Base-by-base conservation (phyloP, 2,888 invertebrate genomes). In the Chaitophorus viminalis region DNA sequence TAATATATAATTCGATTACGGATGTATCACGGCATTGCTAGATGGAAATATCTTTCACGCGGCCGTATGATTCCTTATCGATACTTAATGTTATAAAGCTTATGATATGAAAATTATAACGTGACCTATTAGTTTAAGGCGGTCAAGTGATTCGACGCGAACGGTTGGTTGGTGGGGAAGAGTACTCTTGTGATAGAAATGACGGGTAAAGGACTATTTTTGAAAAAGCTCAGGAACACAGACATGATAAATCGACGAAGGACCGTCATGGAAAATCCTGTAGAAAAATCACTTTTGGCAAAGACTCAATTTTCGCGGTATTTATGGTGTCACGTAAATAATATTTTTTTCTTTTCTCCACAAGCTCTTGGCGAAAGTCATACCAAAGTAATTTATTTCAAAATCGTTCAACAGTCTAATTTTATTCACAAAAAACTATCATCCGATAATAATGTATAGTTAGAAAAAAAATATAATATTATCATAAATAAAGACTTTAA, bases 251-350 rank as follows among this genome's bases (percentile, higher is more conserved):
- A 82, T 70, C 70, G 70, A 82, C 31, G 70, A 5, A n/a, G 11
- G n/a, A 33, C 31, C 70, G 46, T 52, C 68, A 33, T 21, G 14
- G 17, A 54, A 70, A 72, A 74, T 74, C 74, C 82, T 60, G 11
- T n/a, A 21, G 29, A 33, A 74, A 74, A 74, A 82, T 74, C 60
- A 29, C n/a, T 83, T 75, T 83, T 83, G 83, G 83, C 83, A 60
- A 83, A 60, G 11, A 29, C 60, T 83, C 83, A 83, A 75, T 75
- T 83, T 60, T 72, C 60, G 74, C 21, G 83, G 60, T 74, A 31
- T 75, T 60, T 82, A 79, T 33, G 14, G 18, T 36, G 60, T 39
- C 60, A 31, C 82, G 60, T 39, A 83, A 52, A 74, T 74, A 74
- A 70, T 31, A 52, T 46, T 14, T 52, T 70, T 33, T 31, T 25